These are phyloP conservation scores for Argentina silus DNA, from an alignment of 2,797 vertebrate genomes.

Conservation along the genomic window DNA sequence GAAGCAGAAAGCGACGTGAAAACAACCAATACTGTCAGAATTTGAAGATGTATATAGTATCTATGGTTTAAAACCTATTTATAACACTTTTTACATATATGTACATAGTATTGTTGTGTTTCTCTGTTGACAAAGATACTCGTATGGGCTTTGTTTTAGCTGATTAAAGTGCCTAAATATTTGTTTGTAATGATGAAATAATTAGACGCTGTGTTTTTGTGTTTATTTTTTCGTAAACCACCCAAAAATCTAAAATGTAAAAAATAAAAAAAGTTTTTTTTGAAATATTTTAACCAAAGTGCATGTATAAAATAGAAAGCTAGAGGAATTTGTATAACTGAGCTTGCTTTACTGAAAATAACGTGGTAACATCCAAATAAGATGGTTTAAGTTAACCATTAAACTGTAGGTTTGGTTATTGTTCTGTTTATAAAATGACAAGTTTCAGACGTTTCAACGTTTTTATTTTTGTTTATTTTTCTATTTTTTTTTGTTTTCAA, in stretches of 20 bases:
- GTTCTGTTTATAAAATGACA: constrained; percentile 68
- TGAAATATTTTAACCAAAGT: constrained; percentile 77
- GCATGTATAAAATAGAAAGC: constrained; percentile 74
- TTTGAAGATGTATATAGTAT: constrained; percentile 99
- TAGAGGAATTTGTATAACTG: constrained; percentile 45
- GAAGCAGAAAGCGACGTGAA: constrained; percentile 61
- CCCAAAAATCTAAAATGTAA: constrained; percentile 64
- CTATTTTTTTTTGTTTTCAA: constrained; percentile 79
- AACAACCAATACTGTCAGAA: constrained; percentile 85
- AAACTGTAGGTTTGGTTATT: constrained; percentile 55
- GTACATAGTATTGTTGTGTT: constrained; percentile 98
- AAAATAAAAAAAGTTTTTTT: constrained; percentile 52
- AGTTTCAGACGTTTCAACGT: constrained; percentile 56
- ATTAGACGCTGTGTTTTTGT: constrained; percentile 73
- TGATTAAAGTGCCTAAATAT: constrained; percentile 90
- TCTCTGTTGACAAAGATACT: constrained; percentile 82
- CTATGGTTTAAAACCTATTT: constrained; percentile 99
- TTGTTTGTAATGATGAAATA: constrained; percentile 85
- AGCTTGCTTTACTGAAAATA: constrained; percentile 57
- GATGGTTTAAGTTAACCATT: constrained; percentile 53
- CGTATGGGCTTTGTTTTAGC: constrained; percentile 81
- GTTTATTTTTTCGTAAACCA: constrained; percentile 63
- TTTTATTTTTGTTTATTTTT: constrained; percentile 73
- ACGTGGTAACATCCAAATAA: constrained; percentile 65
- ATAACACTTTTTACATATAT: constrained; percentile 99